Base-by-base conservation (phyloP, 2,797 vertebrate genomes). In the Odontamblyopus rebecca region DNA sequence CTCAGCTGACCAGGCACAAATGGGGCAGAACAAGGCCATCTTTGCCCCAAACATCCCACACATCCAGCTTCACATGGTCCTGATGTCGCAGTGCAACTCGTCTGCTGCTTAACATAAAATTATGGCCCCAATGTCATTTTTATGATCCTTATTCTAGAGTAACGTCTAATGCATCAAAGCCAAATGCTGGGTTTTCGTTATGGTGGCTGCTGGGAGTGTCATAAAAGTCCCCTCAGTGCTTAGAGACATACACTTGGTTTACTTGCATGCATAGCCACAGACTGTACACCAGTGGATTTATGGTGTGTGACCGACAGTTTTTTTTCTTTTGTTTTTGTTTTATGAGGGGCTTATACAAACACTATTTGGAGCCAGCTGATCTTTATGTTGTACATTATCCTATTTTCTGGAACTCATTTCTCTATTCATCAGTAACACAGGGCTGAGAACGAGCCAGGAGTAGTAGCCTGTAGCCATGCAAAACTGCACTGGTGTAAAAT, bases 311-410 rank as follows among this genome's bases (percentile, higher is more conserved):
- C 86, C 73, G 82, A 81, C 73, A 70, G 8, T 68, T 59, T 78
- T 85, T 74, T 73, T 72, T 72, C 29, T 41, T 32, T 30, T 63
- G 61, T 23, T 71, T 50, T 41, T 56, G 71, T 73, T 71, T 88
- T 77, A 86, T 9, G 79, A 71, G 68, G 41, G 78, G 82, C 67
- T 89, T 88, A 90, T 74, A 73, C 82, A 88, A 92, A 91, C 87
- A 89, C 80, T 76, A 72, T 84, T 82, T 86, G 73, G 80, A 82
- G 80, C 86, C 87, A 88, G 69, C 77, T 84, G 83, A 89, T 88
- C 78, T 69, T 89, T 89, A 88, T 83, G 86, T 84, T 84, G 78
- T 85, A 80, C 84, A 87, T 90, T 86, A 88, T 92, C 89, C 86
- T 62, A 73, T 88, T 89, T 86, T 78, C 78, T 87, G 84, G 80